Evolutionary conservation across 1,140 invertebrate genomes (phyloP).

Genomic region (Hestina assimilis): DNA sequence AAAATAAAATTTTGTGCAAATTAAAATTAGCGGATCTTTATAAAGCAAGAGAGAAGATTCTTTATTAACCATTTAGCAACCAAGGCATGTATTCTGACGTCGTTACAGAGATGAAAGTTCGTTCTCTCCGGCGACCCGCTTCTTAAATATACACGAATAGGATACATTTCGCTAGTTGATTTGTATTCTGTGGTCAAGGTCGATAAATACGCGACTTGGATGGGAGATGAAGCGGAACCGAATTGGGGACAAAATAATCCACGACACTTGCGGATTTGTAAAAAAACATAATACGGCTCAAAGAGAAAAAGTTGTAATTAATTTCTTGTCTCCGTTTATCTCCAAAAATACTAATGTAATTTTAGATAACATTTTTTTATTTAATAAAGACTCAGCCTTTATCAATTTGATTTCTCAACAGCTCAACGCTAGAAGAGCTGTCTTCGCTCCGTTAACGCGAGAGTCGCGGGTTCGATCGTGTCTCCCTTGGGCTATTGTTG

Average conservation of each 20-base stretch:
- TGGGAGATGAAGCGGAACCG: neutral
- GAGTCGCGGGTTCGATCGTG: no score
- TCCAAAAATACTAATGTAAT: no score
- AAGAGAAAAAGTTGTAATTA: neutral
- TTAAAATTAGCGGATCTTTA: no score
- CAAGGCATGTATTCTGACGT: slow-evolving; percentile 1
- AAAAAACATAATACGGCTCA: neutral
- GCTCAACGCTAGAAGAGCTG: no score
- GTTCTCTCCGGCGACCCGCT: slow-evolving; percentile 9
- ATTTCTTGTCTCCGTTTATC: neutral
- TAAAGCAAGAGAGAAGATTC: no score
- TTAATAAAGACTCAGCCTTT: no score
- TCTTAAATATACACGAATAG: slow-evolving; percentile 9
- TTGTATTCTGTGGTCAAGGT: slow-evolving; percentile 21
- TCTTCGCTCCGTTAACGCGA: no score
- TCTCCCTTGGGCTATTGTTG: no score
- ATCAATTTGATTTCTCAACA: no score
- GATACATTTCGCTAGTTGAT: slow-evolving; percentile 13
- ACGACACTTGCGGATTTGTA: neutral
- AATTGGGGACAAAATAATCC: neutral
- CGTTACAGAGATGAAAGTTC: slow-evolving; percentile 11
- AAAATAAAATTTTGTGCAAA: no score
- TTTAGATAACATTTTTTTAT: no score
- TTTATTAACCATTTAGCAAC: neutral
- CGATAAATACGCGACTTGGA: slow-evolving; percentile 1